Evolutionary conservation across 2,113 vertebrate genomes (phyloP).

Genomic region (Stigmatopora nigra): DNA sequence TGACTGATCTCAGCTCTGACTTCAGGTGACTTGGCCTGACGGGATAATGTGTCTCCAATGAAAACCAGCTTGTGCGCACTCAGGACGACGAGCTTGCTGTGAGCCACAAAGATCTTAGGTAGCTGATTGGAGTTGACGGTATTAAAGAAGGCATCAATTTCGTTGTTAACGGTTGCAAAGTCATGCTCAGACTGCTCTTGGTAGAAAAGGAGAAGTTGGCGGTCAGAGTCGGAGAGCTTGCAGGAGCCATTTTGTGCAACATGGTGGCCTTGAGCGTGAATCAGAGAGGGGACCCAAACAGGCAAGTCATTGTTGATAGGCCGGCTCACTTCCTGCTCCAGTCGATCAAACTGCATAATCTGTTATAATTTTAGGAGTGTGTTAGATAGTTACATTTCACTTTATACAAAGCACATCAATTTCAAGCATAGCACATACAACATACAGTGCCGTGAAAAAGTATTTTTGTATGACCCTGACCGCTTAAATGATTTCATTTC

Average conservation of each 20-base stretch:
- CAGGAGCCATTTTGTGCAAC: constrained; percentile 15
- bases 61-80: constrained; percentile 96
- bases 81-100: constrained; percentile 97
- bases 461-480: background rate
- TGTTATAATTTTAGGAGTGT: constrained; percentile 36
- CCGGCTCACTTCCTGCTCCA: constrained; percentile 88
- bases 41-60: constrained; percentile 91
- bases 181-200: constrained; percentile 92
- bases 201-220: constrained; percentile 94
- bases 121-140: constrained; percentile 89
- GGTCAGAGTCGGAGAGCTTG: constrained; percentile 71
- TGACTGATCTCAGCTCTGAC: constrained; percentile 84
- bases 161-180: constrained; percentile 86
- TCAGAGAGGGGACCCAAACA: constrained; percentile 80
- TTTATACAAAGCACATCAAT: background rate
- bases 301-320: constrained; percentile 92
- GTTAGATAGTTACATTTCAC: background rate
- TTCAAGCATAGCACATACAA: background rate
- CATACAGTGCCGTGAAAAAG: background rate
- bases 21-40: constrained; percentile 86
- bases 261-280: constrained; percentile 59
- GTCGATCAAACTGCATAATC: constrained; percentile 93
- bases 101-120: constrained; percentile 93
- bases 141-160: constrained; percentile 87
- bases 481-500: too few relatives aligned